Evolutionary conservation across 2,113 vertebrate genomes (phyloP).

Genomic region (Chloroceryle aenea): DNA sequence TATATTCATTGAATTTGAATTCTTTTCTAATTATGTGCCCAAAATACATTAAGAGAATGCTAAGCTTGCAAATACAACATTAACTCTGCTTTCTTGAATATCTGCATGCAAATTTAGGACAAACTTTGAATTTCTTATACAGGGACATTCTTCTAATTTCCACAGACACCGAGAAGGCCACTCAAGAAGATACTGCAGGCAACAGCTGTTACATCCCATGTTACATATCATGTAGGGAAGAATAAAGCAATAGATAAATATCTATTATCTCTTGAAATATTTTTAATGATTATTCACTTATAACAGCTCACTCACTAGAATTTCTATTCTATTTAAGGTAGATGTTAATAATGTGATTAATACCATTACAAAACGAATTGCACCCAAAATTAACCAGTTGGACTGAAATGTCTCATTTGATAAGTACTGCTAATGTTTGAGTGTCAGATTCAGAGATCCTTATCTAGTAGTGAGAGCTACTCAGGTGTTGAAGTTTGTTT

Average conservation of each 20-base stretch:
- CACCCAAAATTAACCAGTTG: background rate
- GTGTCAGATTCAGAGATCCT: background rate
- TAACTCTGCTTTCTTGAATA: background rate
- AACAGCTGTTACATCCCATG: background rate
- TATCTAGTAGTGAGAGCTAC: background rate
- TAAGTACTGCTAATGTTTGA: background rate
- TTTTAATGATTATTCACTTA: background rate
- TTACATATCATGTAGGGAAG: background rate
- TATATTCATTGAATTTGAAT: background rate
- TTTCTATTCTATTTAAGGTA: background rate
- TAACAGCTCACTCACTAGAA: background rate
- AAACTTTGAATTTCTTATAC: background rate
- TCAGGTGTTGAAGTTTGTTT: background rate
- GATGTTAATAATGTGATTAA: background rate
- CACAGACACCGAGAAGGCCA: background rate
- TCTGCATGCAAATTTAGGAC: background rate
- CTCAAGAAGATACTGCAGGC: background rate
- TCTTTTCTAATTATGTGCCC: background rate
- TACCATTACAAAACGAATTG: background rate
- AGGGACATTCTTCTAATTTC: background rate
- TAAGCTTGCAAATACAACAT: constrained; percentile 3
- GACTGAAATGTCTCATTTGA: background rate
- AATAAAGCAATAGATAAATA: background rate
- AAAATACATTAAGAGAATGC: background rate
- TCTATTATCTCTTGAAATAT: background rate